Conservation (phyloP, 1,140 invertebrate species). For the Luehdorfia chinensis region DNA sequence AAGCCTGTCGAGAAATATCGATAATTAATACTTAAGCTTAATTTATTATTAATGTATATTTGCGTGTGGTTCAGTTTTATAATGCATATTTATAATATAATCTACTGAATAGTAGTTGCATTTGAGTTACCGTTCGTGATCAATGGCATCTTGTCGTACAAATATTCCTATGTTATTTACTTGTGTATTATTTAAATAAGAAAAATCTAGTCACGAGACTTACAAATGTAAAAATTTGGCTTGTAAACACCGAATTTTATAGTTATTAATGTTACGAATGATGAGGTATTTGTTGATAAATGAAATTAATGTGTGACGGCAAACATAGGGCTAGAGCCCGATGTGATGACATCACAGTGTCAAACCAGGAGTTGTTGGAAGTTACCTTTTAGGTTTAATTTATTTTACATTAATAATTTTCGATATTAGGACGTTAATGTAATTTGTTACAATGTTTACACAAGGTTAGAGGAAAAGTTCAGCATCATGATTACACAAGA, state of each 20-base stretch:
- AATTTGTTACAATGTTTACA: constrained; percentile 61
- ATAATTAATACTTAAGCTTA: constrained; percentile 50
- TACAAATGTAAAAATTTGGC: constrained; percentile 68
- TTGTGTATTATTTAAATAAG: constrained; percentile 73
- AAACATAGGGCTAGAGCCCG: constrained; percentile 3
- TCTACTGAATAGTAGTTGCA: constrained; percentile 68
- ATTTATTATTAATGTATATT: constrained; percentile 71
- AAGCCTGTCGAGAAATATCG: constrained; percentile 41
- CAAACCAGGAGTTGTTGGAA: constrained; percentile 47
- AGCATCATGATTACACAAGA: constrained; percentile 54
- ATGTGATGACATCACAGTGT: constrained; percentile 14
- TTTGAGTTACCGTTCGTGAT: constrained; percentile 77
- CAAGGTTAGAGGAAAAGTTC: constrained; percentile 69
- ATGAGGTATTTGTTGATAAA: constrained; percentile 16
- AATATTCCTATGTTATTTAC: constrained; percentile 77
- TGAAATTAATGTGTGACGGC: not conserved
- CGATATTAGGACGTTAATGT: constrained; percentile 61
- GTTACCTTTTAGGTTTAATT: constrained; percentile 75
- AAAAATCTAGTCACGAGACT: constrained; percentile 76
- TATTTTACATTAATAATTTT: constrained; percentile 61
- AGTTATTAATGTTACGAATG: constrained; percentile 48
- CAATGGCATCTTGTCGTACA: constrained; percentile 76
- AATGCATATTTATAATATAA: constrained; percentile 45
- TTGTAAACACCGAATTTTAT: constrained; percentile 65
- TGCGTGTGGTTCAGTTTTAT: constrained; percentile 69